Conservation (phyloP, 2,797 vertebrate species). For the Acrossocheilus wenchowensis region DNA sequence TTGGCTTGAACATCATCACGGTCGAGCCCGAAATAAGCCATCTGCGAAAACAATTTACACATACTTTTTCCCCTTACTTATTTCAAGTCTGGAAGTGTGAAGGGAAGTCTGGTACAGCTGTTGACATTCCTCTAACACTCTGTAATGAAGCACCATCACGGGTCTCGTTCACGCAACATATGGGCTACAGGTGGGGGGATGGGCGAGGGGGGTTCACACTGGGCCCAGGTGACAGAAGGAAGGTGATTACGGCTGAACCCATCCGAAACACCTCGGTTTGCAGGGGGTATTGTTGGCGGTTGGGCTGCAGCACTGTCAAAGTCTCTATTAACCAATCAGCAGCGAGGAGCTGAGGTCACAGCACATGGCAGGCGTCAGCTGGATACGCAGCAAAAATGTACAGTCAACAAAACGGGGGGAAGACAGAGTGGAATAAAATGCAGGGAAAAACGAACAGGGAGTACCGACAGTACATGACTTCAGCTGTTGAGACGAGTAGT, state of each 20-base stretch:
- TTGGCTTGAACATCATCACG: constrained; percentile 15
- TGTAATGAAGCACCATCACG: constrained; percentile 65
- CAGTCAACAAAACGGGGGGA: constrained; percentile 30
- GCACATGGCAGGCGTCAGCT: neutral
- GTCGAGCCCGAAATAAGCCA: constrained; percentile 29
- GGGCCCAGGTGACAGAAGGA: constrained; percentile 57
- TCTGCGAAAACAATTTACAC: constrained; percentile 41
- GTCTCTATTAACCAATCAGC: constrained; percentile 37
- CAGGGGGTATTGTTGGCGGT: constrained; percentile 5
- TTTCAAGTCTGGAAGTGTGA: constrained; percentile 56
- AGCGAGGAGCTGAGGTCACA: constrained; percentile 11
- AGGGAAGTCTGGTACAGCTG: constrained; percentile 63
- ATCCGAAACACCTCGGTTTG: constrained; percentile 34
- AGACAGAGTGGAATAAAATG: constrained; percentile 39
- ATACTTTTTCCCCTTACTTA: constrained; percentile 34
- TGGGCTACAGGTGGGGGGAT: constrained; percentile 51
- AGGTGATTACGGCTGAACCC: constrained; percentile 47
- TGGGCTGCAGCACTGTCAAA: constrained; percentile 17
- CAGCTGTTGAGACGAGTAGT: constrained; percentile 56
- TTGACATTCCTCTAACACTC: constrained; percentile 63
- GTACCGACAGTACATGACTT: constrained; percentile 41
- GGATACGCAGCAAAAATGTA: neutral
- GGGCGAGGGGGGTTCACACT: constrained; percentile 47
- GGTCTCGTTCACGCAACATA: constrained; percentile 61
- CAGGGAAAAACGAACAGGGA: constrained; percentile 10